Evolutionary conservation across 2,797 vertebrate genomes (phyloP).

Genomic region (Taenioides sp.): DNA sequence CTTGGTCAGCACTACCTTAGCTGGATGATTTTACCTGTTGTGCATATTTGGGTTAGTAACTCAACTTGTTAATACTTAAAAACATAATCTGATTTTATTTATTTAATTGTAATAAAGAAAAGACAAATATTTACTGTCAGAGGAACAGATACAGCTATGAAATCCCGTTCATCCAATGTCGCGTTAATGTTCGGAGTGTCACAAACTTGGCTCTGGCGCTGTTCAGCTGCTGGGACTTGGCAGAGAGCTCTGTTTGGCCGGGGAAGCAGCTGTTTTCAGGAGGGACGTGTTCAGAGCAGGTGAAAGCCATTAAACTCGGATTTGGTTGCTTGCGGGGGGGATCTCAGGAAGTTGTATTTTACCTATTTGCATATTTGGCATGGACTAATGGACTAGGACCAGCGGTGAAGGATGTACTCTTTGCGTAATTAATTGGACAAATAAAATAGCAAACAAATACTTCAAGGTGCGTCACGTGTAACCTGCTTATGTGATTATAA

Average conservation of each 20-base stretch:
- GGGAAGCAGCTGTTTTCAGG: conserved; percentile 38
- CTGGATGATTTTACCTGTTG: too few species aligned
- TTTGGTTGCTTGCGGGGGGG: conserved; percentile 7
- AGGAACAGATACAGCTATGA: background rate
- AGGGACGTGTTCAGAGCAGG: conserved; percentile 28
- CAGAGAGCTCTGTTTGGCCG: conserved; percentile 34
- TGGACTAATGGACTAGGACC: background rate
- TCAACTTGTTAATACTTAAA: background rate
- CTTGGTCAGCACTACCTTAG: too few species aligned
- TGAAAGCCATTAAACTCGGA: conserved; percentile 27
- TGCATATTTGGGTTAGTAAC: background rate
- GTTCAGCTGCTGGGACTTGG: conserved; percentile 24
- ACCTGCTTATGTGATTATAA: too few species aligned
- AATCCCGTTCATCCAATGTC: background rate
- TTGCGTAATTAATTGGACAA: background rate
- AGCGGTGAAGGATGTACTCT: conserved; percentile 20
- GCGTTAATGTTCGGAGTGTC: background rate
- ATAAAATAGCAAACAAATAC: conserved; percentile 19
- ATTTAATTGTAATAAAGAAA: background rate
- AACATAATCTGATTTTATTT: background rate
- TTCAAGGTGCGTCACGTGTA: too few species aligned
- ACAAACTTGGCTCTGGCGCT: conserved; percentile 25
- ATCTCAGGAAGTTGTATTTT: conserved; percentile 17
- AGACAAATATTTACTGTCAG: background rate
- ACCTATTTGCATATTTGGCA: conserved; percentile 15